Percentiles rank a stretch among this genome's conserved stretches.
Evolutionary conservation across 2,888 invertebrate genomes (phyloP).

Genomic region (Ephialtes manifestator): DNA sequence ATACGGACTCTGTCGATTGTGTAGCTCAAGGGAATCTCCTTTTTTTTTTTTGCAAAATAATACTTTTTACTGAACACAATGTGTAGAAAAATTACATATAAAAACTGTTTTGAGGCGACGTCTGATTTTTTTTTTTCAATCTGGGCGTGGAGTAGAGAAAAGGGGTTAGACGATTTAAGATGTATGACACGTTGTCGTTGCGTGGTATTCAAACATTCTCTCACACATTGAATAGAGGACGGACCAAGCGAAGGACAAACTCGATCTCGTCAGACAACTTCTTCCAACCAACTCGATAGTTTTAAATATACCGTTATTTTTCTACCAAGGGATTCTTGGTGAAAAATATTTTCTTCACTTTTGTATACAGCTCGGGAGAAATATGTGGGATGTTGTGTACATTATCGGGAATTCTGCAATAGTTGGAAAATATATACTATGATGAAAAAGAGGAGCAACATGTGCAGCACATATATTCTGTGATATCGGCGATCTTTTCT

Average conservation of each 20-base stretch:
- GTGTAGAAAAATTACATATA: not conserved
- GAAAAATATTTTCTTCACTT: not conserved
- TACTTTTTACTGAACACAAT: not conserved
- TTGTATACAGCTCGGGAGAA: not conserved
- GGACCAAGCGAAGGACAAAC: constrained; percentile 16
- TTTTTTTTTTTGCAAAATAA: not conserved
- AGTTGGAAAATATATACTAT: not conserved
- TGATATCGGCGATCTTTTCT: constrained; percentile 31
- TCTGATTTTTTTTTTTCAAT: not conserved
- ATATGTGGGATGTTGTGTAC: not conserved
- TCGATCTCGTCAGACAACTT: constrained; percentile 29
- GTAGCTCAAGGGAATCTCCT: not conserved
- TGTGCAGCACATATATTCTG: not conserved
- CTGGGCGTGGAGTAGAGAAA: not conserved
- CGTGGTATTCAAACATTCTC: constrained; percentile 38
- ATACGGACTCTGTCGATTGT: not conserved
- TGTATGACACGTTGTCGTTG: constrained; percentile 30
- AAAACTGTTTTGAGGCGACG: not conserved
- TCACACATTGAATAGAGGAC: constrained; percentile 7
- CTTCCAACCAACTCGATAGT: constrained; percentile 4
- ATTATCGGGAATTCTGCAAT: not conserved
- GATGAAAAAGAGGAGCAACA: not conserved
- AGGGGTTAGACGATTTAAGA: constrained; percentile 11
- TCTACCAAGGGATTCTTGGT: not conserved
- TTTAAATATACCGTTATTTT: not conserved